Base-by-base conservation (phyloP, 1,140 invertebrate genomes). In the Colletes gigas region DNA sequence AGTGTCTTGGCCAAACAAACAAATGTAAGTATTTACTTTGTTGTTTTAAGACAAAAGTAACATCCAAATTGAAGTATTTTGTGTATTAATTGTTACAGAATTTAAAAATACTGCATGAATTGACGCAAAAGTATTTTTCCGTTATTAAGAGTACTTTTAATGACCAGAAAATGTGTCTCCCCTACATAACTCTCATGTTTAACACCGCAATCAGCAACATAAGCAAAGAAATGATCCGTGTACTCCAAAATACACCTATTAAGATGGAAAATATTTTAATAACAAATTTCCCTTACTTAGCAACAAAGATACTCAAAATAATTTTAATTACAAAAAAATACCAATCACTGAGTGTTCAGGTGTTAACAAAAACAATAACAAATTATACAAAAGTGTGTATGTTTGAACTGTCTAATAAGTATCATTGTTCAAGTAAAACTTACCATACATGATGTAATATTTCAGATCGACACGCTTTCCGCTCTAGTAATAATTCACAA, bases 381-480 rank as follows among this genome's bases (percentile, higher is more conserved):
- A 78, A 72, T 52, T 88, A 88, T 41, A 78, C 71, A 0, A 67
- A 73, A 50, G 89, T 89, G 86, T 81, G 69, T 84, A 82, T 63
- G 19, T 66, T 41, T 54, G 4, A 0, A 17, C 62, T 52, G 10
- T 73, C 54, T 5, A 41, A 65, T 54, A 41, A 10, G 0, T 19
- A 54, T 30, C 44, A 52, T 5, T 39, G 17, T 62, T 60, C 6
- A 10, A n/a, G 4, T 4, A 39, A 30, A 68, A 21, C 7, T 70
- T 50, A 57, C 17, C 59, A 21, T 63, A 52, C 57, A 17, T 60
- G 10, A 30, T 47, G 50, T 14, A 78, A 39, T 39, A 52, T 77
- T 89, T 81, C 66, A 90, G 89, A 80, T 88, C 30, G 84, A 89
- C 41, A 82, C 79, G 68, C 63, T 90, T 50, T 88, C 88, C 0